Evolutionary conservation across 92 coral and sea anemone species (phyloP), one percentile per base, ranked within the genome.

Genomic region (Epizoanthus illoricatus): DNA sequence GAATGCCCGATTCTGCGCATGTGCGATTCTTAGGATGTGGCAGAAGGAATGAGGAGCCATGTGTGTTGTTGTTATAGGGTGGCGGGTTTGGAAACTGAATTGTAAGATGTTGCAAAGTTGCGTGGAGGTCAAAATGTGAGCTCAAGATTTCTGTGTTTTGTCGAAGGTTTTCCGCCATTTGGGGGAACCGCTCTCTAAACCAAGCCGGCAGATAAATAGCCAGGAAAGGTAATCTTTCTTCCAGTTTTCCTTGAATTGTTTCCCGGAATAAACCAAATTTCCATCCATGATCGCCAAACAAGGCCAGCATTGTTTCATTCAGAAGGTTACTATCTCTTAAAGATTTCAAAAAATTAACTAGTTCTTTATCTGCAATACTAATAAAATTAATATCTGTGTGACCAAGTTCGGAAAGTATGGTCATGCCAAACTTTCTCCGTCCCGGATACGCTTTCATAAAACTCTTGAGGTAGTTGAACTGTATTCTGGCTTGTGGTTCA

Each of bases 181-280:
- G 39, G 24, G 89, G 85, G 49, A 80, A 86, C 3, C 65, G 66
- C 1, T 57, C 18, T 52, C 56, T 17, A 41, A 86, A 71, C 89
- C 89, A 86, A 7, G 81, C 20, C 6, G 89, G 89, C 10, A 86
- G 73, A 64, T 66, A 19, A 72, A 80, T 86, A 3, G 85, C 75
- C 23, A 86, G 83, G 13, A 80, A 65, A n/a, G 89, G 85, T 23
- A 86, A 58, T 8, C 85, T 84, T 55, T 86, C 89, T 63, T 86
- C 89, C 12, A 86, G 72, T 52, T 80, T 86, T 36, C 89, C 89
- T 71, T 86, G 89, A 19, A 86, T 63, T 79, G 66, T 69, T 19
- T 62, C 78, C 2, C 89, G 85, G 40, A 86, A 72, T 41, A 49
- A 28, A 41, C 89, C 89, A 21, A 80, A 86, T 39, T 84, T 80